Evolutionary conservation across 2,797 vertebrate genomes (phyloP).

Genomic region (Hemitrygon akajei): DNA sequence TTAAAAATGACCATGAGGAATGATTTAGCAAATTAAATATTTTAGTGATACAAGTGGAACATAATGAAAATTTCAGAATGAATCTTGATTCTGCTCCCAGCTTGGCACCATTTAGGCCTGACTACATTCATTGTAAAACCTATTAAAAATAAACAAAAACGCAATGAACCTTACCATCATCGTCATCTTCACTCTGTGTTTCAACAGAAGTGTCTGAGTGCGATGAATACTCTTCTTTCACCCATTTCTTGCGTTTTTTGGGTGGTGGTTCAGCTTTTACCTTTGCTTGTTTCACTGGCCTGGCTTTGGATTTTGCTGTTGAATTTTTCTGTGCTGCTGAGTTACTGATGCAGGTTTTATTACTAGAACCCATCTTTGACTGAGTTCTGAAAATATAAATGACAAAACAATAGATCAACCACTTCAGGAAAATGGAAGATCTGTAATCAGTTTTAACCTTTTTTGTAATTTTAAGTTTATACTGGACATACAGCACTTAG

Average conservation of each 20-base stretch:
- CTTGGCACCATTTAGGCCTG: neutral
- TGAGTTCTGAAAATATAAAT: slow-evolving; percentile 56
- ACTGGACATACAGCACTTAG: neutral
- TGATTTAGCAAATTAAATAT: neutral
- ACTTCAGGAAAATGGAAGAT: too few species aligned
- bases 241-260: slow-evolving; percentile 97
- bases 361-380: slow-evolving; percentile 62
- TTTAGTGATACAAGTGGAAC: neutral
- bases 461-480: neutral
- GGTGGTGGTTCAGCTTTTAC: slow-evolving; percentile 86
- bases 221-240: slow-evolving; percentile 80
- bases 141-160: neutral
- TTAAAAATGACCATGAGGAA: neutral
- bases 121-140: neutral
- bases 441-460: too few species aligned
- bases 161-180: slow-evolving; percentile 51
- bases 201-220: slow-evolving; percentile 80
- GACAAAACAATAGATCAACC: slow-evolving; percentile 45
- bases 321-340: slow-evolving; percentile 62
- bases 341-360: slow-evolving; percentile 67
- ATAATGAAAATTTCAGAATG: neutral
- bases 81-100: neutral
- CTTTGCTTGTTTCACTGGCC: slow-evolving; percentile 60
- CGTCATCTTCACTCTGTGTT: slow-evolving; percentile 74
- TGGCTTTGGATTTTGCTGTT: slow-evolving; percentile 68